Evolutionary conservation across 2,113 vertebrate genomes (phyloP).

Genomic region (Ceyx margarethae): DNA sequence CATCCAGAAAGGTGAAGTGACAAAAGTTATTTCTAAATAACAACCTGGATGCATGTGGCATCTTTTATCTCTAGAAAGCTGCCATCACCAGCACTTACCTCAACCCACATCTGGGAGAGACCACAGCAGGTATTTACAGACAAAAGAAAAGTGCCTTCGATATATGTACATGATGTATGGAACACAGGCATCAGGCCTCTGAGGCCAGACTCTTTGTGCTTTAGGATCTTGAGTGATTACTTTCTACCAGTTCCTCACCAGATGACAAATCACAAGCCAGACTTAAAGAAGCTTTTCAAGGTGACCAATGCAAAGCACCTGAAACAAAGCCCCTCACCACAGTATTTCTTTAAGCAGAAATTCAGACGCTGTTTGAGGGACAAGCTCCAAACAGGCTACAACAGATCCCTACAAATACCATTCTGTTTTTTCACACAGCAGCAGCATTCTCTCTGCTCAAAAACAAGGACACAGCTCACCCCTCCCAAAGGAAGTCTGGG

Average conservation of each 20-base stretch:
- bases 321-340: not conserved
- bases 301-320: not conserved
- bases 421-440: not conserved
- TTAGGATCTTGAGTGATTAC: not conserved
- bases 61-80: not conserved
- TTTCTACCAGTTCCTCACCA: not conserved
- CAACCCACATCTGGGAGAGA: not conserved
- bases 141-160: not conserved
- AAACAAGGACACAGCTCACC: accelerated
- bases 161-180: not conserved
- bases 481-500: not conserved
- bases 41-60: not conserved
- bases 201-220: not conserved
- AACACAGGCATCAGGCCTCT: not conserved
- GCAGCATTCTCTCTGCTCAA: not conserved
- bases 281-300: not conserved
- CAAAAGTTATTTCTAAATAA: not conserved
- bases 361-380: not conserved
- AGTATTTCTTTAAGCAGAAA: not conserved
- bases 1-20: not conserved
- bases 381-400: not conserved
- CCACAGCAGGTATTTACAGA: not conserved
- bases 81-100: not conserved
- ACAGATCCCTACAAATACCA: not conserved
- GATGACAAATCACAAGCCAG: not conserved